Base-by-base conservation (phyloP, 2,797 vertebrate species). In the Tragopan temminckii region DNA sequence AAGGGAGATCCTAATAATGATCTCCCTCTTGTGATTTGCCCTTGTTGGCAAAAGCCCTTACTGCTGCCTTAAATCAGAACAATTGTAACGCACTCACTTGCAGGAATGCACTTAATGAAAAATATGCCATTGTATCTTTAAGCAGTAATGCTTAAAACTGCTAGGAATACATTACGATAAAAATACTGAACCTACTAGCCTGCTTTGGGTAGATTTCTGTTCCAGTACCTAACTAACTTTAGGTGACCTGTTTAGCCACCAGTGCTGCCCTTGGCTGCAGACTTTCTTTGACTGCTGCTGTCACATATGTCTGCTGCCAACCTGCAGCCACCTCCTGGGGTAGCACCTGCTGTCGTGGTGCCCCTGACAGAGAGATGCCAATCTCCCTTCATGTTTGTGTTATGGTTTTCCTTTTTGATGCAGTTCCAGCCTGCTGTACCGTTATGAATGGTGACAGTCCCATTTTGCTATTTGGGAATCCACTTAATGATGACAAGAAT, bases 1-100 rank as follows among this genome's bases (percentile, higher is more conserved):
- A 94, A 76, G 67, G 64, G 18, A 95, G 75, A 83, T 95, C 40
- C 78, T 82, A 95, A 89, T 82, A 95, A 90, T 92, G 75, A 93
- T 19, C 38, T 84, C 35, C 50, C 43, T 8, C 52, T 50, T 5
- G 25, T 24, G 80, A 95, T 89, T 93, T 91, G 93, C 52, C 61
- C 31, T 43, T 84, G 57, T 62, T 85, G 52, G 29, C 52, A 96
- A 91, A 77, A 78, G 55, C 61, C 77, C 63, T 72, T 91, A 80
- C 74, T 6, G 3, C 57, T 71, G 35, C 77, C 90, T 66, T 88
- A 72, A 84, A 46, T 69, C 53, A 92, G 70, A 95, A 48, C 58
- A 93, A 80, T 40, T 89, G n/a, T 35, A 94, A 89, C 18, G 40
- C 1, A 35, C 2, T 36, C n/a, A 43, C 8, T 75, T 52, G 21